Conservation (phyloP, 2,888 invertebrate species). For the Yponomeuta malinellus region DNA sequence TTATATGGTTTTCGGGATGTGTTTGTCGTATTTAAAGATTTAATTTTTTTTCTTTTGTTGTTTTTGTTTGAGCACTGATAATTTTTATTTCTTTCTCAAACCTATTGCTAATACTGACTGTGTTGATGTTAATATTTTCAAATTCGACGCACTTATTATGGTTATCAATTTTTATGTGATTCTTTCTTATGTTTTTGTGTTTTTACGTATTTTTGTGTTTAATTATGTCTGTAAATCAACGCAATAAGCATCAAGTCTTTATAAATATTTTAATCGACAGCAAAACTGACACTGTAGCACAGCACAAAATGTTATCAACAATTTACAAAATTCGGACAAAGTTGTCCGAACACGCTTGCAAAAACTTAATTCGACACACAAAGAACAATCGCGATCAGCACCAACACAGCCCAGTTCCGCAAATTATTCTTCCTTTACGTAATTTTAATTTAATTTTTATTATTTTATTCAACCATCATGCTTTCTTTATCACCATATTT, state of each 20-base stretch:
- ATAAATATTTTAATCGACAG: not conserved
- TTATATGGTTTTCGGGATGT: constrained; percentile 48
- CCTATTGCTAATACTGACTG: not conserved
- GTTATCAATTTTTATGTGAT: not conserved
- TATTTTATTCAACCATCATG: constrained; percentile 8
- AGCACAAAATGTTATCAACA: not conserved
- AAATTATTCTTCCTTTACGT: constrained; percentile 13
- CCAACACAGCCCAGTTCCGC: constrained; percentile 42
- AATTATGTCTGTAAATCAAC: not conserved
- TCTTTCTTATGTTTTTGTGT: not conserved
- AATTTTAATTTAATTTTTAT: constrained; percentile 9
- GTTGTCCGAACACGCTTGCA: constrained; percentile 3
- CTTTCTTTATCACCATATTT: constrained; percentile 40
- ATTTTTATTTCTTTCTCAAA: not conserved
- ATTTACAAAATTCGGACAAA: not conserved
- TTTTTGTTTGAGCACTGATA: constrained; percentile 23
- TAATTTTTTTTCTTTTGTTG: constrained; percentile 28
- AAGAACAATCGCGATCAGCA: constrained; percentile 54
- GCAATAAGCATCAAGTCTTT: not conserved
- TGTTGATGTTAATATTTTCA: not conserved
- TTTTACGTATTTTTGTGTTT: not conserved
- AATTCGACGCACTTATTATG: not conserved
- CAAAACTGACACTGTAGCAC: constrained; percentile 3
- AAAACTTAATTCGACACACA: constrained; percentile 4
- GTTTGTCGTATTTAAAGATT: constrained; percentile 36